Conservation (phyloP, 2,888 invertebrate species). For the Plemyria rubiginata region DNA sequence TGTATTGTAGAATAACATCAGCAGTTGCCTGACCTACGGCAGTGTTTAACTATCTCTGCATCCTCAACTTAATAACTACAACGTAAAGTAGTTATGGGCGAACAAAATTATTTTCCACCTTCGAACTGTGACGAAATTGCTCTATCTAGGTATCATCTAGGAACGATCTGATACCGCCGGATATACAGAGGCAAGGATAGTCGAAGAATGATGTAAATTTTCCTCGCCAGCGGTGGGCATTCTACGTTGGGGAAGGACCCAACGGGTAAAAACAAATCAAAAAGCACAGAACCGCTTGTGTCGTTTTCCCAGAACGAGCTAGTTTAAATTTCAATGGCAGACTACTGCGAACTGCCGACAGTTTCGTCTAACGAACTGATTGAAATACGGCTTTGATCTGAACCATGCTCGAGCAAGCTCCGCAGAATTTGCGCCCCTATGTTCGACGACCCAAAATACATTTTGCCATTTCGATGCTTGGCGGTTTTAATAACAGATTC, state of each 20-base stretch:
- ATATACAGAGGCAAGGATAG: slow-evolving; percentile 29
- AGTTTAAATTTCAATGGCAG: slow-evolving; percentile 82
- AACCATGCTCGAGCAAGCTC: slow-evolving; percentile 12
- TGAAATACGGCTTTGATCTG: slow-evolving; percentile 77
- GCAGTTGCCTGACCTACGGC: no score
- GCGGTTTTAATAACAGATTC: slow-evolving; percentile 31
- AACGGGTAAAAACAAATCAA: slow-evolving; percentile 47
- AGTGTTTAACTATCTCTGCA: neutral
- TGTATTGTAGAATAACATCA: neutral
- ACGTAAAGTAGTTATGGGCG: neutral
- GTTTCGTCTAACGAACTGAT: slow-evolving; percentile 79
- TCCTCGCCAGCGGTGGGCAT: slow-evolving; percentile 48
- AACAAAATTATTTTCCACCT: slow-evolving; percentile 5
- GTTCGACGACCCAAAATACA: neutral
- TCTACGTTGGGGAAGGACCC: slow-evolving; percentile 66
- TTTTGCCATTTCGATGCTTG: slow-evolving; percentile 42
- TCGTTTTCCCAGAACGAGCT: slow-evolving; percentile 71
- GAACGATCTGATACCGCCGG: slow-evolving; percentile 16
- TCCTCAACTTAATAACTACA: neutral
- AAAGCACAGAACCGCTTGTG: slow-evolving; percentile 53
- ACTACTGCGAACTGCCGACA: slow-evolving; percentile 72
- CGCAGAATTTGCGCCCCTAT: slow-evolving; percentile 20
- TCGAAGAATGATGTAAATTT: slow-evolving; percentile 47
- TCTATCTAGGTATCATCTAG: slow-evolving; percentile 34
- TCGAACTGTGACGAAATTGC: neutral